Base-by-base conservation (phyloP, 1,140 invertebrate species). In the Berghia stephanieae region DNA sequence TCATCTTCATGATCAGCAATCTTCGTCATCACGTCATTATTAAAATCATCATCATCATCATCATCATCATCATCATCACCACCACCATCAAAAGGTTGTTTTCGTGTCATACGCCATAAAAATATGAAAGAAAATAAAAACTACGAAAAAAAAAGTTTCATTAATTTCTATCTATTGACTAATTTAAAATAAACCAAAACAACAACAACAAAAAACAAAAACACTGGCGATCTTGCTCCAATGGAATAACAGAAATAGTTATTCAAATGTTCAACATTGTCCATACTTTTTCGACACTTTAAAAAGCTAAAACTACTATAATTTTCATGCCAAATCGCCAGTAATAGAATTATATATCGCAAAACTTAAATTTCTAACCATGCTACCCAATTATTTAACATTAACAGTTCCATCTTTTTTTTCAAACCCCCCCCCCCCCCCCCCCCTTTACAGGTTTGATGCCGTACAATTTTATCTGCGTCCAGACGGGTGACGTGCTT, bases 381-480 rank as follows among this genome's bases (percentile, higher is more conserved):
- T 13, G 57, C 31, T 18, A 13, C 8, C 57, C 8, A 24, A 27
- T 60, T 60, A 6, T 6, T n/a, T 18, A 27, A 13, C 8, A 13
- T n/a, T n/a, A 24, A 27, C 8, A n/a, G n/a, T n/a, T n/a, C 57
- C 24, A 13, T n/a, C 24, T 6, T n/a, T 18, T 24, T 60, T 24
- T 6, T 60, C 18, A 13, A 8, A 18, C 21, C 31, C 18, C 31
- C 31, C 24, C 24, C 8, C 18, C 6, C 24, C 57, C 31, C 57
- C 8, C 21, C 44, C n/a, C 74, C 40, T 43, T 85, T 90, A 24
- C 87, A 93, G 92, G 93, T 80, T 84, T 93, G 78, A 91, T 93
- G 87, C 93, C 93, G 13, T 93, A 93, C 86, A 93, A 93, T 57
- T 93, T 92, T 82, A 89, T 93, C 40, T 93, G 92, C 80, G 91